These are phyloP conservation scores for Congeria kusceri DNA, from an alignment of 2,888 invertebrate species.

Conservation along the genomic window DNA sequence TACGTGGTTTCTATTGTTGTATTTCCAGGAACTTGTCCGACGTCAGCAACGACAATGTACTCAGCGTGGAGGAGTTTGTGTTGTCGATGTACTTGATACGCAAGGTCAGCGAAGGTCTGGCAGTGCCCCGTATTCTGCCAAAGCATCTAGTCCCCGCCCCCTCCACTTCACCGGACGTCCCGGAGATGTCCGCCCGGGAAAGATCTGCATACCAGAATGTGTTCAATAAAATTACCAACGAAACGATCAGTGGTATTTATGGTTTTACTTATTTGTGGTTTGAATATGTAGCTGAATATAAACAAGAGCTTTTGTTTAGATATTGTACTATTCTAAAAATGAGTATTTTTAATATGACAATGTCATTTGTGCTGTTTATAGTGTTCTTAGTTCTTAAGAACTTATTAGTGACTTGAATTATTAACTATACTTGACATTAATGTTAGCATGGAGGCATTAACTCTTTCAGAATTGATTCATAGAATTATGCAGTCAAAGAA, in stretches of 20 bases:
- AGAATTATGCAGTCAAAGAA: no score
- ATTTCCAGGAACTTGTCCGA: constrained; percentile 83
- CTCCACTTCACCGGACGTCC: constrained; percentile 52
- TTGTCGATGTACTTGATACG: constrained; percentile 82
- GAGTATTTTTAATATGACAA: no score
- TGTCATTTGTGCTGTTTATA: no score
- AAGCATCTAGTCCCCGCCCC: constrained; percentile 69
- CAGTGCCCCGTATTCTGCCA: constrained; percentile 94
- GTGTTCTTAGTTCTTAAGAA: no score
- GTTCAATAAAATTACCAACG: constrained; percentile 73
- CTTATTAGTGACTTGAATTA: no score
- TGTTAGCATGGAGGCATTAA: no score
- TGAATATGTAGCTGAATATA: no score
- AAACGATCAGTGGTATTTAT: constrained; percentile 73
- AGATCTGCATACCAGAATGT: constrained; percentile 74
- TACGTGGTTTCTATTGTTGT: background rate
- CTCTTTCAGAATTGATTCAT: no score
- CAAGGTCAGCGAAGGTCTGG: constrained; percentile 94
- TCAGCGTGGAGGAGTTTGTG: constrained; percentile 83
- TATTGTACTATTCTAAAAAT: no score
- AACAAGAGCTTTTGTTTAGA: no score
- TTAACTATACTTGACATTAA: no score
- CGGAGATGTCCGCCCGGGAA: constrained; percentile 68
- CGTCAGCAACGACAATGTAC: constrained; percentile 82
- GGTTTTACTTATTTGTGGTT: no score